A percentile compares a stretch with the other conserved stretches of the same genome.
These are phyloP conservation scores for Aepyceros melampus DNA, from an alignment of 2,113 vertebrate genomes.

Conservation along the genomic window DNA sequence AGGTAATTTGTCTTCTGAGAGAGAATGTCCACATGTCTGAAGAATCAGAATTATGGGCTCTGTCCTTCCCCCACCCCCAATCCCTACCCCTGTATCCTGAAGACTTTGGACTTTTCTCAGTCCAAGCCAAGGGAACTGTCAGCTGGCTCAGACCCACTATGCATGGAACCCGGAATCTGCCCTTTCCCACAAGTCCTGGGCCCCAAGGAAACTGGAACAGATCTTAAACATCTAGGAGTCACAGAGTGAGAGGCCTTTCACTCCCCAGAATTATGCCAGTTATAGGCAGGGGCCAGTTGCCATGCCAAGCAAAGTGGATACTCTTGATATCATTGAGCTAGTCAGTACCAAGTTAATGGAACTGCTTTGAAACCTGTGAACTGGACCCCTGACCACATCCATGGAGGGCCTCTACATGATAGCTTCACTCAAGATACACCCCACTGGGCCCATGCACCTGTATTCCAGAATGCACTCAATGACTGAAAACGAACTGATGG, in stretches of 20 bases:
- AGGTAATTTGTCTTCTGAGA: slow-evolving; percentile 16
- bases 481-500: not conserved
- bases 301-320: not conserved
- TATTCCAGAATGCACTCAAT: not conserved
- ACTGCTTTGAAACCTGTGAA: not conserved
- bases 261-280: not conserved
- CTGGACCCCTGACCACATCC: not conserved
- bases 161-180: not conserved
- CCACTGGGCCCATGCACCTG: not conserved
- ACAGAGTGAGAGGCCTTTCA: not conserved
- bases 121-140: not conserved
- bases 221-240: not conserved
- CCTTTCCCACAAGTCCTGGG: not conserved
- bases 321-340: not conserved
- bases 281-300: not conserved
- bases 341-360: not conserved
- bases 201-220: not conserved
- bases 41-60: not conserved
- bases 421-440: not conserved
- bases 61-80: not conserved
- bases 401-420: accelerated
- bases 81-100: not conserved
- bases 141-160: not conserved
- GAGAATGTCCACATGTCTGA: not conserved
- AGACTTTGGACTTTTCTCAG: not conserved